Evolutionary conservation across 2,888 invertebrate genomes (phyloP), one percentile per base, ranked within the genome.

Genomic region (Melipona beecheii): DNA sequence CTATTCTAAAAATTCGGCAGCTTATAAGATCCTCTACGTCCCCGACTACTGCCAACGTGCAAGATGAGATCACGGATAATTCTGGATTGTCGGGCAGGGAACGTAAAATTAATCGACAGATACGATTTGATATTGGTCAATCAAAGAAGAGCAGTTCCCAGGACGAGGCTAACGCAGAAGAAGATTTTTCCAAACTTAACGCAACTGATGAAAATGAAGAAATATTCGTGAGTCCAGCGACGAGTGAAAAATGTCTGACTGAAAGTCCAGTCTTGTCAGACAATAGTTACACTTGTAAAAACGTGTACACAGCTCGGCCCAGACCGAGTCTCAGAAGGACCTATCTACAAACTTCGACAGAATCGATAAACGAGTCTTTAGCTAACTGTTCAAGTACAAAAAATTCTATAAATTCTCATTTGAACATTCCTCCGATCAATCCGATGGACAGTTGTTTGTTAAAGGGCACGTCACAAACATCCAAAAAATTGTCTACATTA

Each of bases 1-100:
- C 94, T 2, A 94, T 94, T 60, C 76, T 94, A 0, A 94, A 94
- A 70, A 94, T 93, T 65, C 92, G 94, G 0, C 94, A 93, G 62
- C 84, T 94, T 69, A 90, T 93, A 31, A 89, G 90, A 6, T 90
- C 89, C 6, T 93, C 93, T 0, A 83, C 87, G 0, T 93, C 93
- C 0, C 89, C 93, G 0, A 82, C 52, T 17, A 68, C 74, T 5
- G 64, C 60, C 0, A 60, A 2, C 0, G 0, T 65, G 0, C 58
- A 60, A 0, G 36, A 27, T 0, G 83, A 81, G 2, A 9, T 31
- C 1, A 24, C 13, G 2, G 86, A 81, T 2, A 36, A 65, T 27
- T 49, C 11, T 62, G 17, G 27, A 27, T 11, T 31, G 5, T 72
- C 62, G 21, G 81, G 86, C 0, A 86, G 75, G 27, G 83, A 76